Evolutionary conservation across 2,113 vertebrate species (phyloP).

Genomic region (Pogonocichla stellata): DNA sequence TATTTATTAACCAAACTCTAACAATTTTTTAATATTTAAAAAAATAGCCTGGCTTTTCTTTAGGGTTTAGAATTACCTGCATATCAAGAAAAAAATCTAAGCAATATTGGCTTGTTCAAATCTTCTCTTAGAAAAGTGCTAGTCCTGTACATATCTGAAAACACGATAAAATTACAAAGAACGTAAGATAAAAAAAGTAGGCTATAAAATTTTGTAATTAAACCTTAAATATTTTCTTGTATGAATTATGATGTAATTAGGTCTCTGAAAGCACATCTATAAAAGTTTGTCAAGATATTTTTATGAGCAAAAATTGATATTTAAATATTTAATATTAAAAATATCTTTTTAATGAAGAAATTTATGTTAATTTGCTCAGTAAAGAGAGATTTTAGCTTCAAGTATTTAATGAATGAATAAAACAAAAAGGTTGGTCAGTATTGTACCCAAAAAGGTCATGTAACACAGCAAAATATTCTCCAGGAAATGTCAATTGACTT

Average conservation of each 20-base stretch:
- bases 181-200: background rate
- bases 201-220: background rate
- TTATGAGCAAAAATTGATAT: background rate
- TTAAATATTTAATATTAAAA: background rate
- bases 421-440: conserved; percentile 17
- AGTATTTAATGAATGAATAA: background rate
- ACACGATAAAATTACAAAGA: background rate
- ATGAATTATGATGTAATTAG: background rate
- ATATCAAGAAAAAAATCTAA: background rate
- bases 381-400: background rate
- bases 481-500: conserved; percentile 60
- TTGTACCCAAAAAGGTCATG: conserved; percentile 17
- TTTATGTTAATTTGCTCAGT: background rate
- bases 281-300: background rate
- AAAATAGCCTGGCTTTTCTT: background rate
- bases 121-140: background rate
- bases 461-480: conserved; percentile 32
- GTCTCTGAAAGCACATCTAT: background rate
- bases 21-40: background rate
- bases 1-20: background rate
- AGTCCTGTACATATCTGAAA: background rate
- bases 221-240: background rate
- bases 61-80: background rate
- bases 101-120: background rate
- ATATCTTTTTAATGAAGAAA: background rate